Percentiles rank a stretch among this genome's conserved stretches.
Conservation (phyloP, 2,888 invertebrate species). For the Tupiocoris notatus region DNA sequence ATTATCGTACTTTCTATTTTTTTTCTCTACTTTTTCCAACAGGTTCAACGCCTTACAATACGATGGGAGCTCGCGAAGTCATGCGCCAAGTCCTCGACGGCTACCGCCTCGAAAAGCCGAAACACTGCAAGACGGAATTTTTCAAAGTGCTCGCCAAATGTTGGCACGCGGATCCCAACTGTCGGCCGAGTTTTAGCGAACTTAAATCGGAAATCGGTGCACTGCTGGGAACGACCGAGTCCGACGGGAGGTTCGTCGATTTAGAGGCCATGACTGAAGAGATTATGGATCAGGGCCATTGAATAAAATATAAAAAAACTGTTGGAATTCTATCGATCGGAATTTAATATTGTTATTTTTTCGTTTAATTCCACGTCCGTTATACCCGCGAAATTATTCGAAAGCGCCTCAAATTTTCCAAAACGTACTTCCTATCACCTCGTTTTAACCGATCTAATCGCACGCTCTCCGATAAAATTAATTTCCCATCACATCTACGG, state of each 20-base stretch:
- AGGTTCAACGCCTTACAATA: constrained; percentile 85
- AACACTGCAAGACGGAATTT: constrained; percentile 72
- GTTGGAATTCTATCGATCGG: too few relatives aligned
- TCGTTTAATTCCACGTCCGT: too few relatives aligned
- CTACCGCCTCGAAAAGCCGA: constrained; percentile 72
- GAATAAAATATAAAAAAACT: not conserved
- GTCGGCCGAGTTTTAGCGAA: constrained; percentile 70
- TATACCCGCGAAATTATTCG: too few relatives aligned
- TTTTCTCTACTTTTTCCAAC: too few relatives aligned
- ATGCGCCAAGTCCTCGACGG: constrained; percentile 75
- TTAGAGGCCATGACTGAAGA: constrained; percentile 63
- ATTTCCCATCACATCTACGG: too few relatives aligned
- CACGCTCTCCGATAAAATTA: too few relatives aligned
- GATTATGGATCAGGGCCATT: constrained; percentile 44
- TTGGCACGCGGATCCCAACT: constrained; percentile 68
- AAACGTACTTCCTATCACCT: too few relatives aligned
- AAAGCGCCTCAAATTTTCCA: too few relatives aligned
- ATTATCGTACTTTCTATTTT: too few relatives aligned
- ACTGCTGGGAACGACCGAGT: constrained; percentile 62
- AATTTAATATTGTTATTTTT: too few relatives aligned
- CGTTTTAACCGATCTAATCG: too few relatives aligned
- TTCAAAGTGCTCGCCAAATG: constrained; percentile 64
- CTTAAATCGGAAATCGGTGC: constrained; percentile 61
- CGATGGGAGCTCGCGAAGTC: constrained; percentile 80
- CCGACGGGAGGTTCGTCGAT: constrained; percentile 67